Conservation (phyloP, 1,140 invertebrate species). For the Leptopilina clavipes region DNA sequence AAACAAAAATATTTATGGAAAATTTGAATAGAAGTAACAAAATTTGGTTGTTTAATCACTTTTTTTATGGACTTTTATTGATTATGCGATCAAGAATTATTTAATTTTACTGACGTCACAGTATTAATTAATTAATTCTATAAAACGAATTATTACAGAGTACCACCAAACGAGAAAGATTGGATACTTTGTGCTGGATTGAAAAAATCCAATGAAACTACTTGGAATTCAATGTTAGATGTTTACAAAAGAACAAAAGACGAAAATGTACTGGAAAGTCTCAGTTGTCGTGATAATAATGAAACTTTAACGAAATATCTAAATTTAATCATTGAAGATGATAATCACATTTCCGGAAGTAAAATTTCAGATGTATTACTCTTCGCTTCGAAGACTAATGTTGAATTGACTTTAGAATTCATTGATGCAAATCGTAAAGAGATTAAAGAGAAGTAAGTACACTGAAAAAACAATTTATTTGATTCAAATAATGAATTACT, state of each 20-base stretch:
- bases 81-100: too few species aligned
- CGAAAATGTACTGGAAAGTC: not conserved
- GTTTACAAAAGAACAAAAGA: not conserved
- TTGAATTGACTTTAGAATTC: not conserved
- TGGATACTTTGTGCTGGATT: not conserved
- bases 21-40: too few species aligned
- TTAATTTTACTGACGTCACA: too few species aligned
- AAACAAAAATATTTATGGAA: too few species aligned
- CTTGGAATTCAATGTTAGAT: not conserved
- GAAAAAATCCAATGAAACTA: not conserved
- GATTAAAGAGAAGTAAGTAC: constrained; percentile 6
- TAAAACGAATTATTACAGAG: not conserved
- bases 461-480: too few species aligned
- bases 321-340: not conserved
- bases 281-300: not conserved
- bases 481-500: too few species aligned
- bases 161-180: not conserved
- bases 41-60: too few species aligned
- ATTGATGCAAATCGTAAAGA: not conserved
- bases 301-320: constrained; percentile 2
- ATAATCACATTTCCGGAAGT: not conserved
- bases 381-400: not conserved
- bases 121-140: too few species aligned
- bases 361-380: not conserved
- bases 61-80: too few species aligned